Conservation (phyloP, 2,113 vertebrate species). For the Dipodomys stephensi region DNA sequence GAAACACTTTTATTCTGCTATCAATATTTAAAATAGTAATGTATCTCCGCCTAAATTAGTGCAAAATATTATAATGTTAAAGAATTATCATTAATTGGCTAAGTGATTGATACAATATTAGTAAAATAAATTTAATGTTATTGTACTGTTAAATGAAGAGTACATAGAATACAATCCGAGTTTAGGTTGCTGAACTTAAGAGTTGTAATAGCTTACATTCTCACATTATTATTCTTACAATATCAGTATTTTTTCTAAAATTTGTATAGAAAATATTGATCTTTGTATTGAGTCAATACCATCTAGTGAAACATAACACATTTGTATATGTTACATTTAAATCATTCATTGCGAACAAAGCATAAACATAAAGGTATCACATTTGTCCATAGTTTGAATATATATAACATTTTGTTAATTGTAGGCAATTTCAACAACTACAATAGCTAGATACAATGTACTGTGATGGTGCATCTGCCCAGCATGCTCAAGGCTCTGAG, state of each 20-base stretch:
- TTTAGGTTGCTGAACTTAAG: neutral
- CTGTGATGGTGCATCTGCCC: too few relatives aligned
- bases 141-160: neutral
- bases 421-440: neutral
- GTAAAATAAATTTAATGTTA: conserved; percentile 26
- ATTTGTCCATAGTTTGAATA: neutral
- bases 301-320: neutral
- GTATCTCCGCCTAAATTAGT: neutral
- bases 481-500: neutral
- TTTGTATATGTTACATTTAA: too few relatives aligned
- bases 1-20: neutral
- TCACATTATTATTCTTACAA: neutral
- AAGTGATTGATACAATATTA: neutral
- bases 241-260: neutral
- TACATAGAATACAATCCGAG: neutral
- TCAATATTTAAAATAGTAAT: neutral
- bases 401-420: neutral
- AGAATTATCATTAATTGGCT: neutral
- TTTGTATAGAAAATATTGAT: neutral
- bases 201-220: neutral
- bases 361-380: neutral
- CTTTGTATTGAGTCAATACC: neutral
- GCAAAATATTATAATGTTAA: neutral
- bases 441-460: too few relatives aligned
- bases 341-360: neutral